A percentile compares a stretch with the other conserved stretches of the same genome.
Conservation (phyloP, 2,888 invertebrate genomes). For the Nomada ruficornis region DNA sequence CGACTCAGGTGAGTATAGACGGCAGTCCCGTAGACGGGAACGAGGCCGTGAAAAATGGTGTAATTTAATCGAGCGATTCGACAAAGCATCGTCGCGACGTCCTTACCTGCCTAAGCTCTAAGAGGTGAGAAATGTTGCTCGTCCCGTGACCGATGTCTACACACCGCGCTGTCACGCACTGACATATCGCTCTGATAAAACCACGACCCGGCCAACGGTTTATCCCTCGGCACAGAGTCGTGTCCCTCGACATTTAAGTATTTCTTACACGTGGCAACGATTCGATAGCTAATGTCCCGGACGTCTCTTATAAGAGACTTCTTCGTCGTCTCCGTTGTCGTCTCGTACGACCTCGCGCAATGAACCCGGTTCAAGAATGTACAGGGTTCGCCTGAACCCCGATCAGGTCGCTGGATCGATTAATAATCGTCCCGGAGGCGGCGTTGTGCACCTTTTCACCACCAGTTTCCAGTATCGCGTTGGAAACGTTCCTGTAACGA, state of each 20-base stretch:
- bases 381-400: constrained; percentile 37
- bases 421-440: constrained; percentile 50
- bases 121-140: constrained; percentile 80
- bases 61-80: constrained; percentile 79
- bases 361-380: constrained; percentile 27
- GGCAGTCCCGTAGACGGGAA: constrained; percentile 50
- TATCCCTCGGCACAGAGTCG: constrained; percentile 64
- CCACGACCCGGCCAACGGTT: constrained; percentile 75
- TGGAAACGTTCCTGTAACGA: neutral
- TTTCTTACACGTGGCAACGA: constrained; percentile 70
- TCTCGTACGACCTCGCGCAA: constrained; percentile 44
- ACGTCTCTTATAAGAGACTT: constrained; percentile 56
- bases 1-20: constrained; percentile 11
- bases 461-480: constrained; percentile 19
- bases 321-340: constrained; percentile 38
- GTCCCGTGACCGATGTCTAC: constrained; percentile 81
- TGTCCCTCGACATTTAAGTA: constrained; percentile 72
- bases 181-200: constrained; percentile 83
- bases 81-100: constrained; percentile 68
- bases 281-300: constrained; percentile 72
- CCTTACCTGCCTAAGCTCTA: constrained; percentile 70
- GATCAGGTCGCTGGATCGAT: constrained; percentile 53
- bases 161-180: constrained; percentile 79
- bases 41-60: constrained; percentile 74
- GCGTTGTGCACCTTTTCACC: constrained; percentile 27